phyloP scores from a whole-genome alignment of 2,113 vertebrate genomes.

The Bubo bubo region DNA sequence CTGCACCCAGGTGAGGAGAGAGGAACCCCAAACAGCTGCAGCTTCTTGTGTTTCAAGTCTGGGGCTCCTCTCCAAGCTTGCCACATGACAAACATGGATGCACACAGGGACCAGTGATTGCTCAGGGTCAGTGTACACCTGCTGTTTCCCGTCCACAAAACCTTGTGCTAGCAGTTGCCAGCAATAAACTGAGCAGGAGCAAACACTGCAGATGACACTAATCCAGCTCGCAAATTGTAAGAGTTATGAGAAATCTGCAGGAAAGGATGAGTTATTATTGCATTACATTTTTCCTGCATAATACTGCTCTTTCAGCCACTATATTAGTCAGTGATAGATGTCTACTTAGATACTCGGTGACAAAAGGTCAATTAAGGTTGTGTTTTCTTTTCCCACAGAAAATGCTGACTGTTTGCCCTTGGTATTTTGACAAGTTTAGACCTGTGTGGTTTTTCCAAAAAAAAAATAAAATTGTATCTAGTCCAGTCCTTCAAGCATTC shows the following conservation, averaged over 20 bases:
- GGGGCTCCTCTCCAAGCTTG: background rate
- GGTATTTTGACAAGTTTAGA: background rate
- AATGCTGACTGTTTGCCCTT: background rate
- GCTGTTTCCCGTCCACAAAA: background rate
- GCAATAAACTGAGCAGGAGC: background rate
- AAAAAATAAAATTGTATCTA: background rate
- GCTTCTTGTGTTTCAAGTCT: background rate
- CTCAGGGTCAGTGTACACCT: background rate
- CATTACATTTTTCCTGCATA: background rate
- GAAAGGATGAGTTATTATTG: background rate
- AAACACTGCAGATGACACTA: background rate
- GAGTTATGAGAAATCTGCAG: background rate
- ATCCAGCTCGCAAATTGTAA: background rate
- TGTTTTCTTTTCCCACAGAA: background rate
- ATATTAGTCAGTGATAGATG: background rate
- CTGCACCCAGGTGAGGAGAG: background rate
- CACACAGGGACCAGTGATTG: fast-evolving
- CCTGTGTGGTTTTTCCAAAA: fast-evolving
- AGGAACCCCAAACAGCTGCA: background rate
- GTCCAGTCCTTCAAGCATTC: background rate
- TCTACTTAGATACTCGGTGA: background rate
- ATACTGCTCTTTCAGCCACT: background rate
- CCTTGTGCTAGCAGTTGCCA: background rate
- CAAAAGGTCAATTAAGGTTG: background rate
- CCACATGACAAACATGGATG: fast-evolving